phyloP scores from a whole-genome alignment of 2,888 invertebrate genomes.

The Urechis unicinctus region DNA sequence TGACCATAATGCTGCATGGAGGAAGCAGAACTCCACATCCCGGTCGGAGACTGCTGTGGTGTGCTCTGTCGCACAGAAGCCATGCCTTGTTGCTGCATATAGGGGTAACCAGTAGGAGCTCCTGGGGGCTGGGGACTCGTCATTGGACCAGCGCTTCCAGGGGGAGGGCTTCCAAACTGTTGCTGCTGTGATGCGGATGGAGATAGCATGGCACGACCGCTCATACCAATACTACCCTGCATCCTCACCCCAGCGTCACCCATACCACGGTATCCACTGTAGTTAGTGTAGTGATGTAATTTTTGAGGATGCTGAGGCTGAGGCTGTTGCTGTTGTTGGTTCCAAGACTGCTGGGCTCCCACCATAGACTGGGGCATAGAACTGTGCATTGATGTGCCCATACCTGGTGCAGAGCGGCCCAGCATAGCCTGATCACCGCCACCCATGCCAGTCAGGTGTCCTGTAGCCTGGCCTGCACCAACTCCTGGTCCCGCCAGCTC shows the following conservation, averaged over 20 bases:
- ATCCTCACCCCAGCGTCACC: too few relatives aligned
- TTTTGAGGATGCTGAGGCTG: neutral
- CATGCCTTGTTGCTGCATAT: constrained; percentile 7
- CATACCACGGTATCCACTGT: constrained; percentile 12
- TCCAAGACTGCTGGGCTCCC: neutral
- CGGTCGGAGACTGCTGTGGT: constrained; percentile 1
- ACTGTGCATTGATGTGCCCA: constrained; percentile 7
- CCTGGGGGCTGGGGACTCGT: neutral
- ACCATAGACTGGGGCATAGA: neutral
- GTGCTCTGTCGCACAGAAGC: constrained; percentile 13
- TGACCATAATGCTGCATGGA: neutral
- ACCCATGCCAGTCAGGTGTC: constrained; percentile 3
- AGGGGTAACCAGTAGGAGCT: neutral
- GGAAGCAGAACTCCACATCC: neutral
- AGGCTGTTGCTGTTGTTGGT: constrained; percentile 1
- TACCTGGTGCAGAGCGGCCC: neutral
- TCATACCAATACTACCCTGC: neutral
- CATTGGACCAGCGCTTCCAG: neutral
- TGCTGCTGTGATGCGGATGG: too few relatives aligned
- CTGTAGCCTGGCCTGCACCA: neutral
- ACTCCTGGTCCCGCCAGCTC: constrained; percentile 27
- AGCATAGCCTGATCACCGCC: constrained; percentile 1
- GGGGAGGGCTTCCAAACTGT: neutral
- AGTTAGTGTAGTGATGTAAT: constrained; percentile 10
- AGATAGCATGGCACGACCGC: neutral